Conservation (phyloP, 2,797 vertebrate species). For the Enteromius unitaeniatus region DNA sequence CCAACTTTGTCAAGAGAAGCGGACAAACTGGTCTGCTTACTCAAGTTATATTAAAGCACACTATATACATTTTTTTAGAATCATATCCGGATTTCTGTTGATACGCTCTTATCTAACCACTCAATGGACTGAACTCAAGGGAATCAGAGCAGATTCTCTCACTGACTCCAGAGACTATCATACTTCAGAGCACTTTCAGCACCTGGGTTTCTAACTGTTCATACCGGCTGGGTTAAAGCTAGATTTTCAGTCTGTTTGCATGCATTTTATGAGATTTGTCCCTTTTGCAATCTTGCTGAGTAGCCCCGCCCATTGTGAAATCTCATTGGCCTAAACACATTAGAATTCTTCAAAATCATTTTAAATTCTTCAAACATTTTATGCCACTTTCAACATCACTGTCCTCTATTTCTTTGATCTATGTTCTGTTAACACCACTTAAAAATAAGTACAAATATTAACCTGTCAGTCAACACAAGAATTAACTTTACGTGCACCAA, state of each 20-base stretch:
- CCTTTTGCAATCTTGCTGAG: neutral
- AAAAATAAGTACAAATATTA: neutral
- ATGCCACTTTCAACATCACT: neutral
- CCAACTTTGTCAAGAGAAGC: neutral
- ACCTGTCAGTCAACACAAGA: neutral
- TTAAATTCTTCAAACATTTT: neutral
- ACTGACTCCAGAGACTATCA: neutral
- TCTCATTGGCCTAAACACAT: neutral
- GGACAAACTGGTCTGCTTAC: conserved; percentile 11
- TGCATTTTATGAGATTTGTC: neutral
- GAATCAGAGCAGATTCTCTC: neutral
- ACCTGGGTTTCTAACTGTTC: neutral
- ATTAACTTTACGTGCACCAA: neutral
- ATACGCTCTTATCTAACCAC: neutral
- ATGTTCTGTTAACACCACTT: neutral
- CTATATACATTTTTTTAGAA: neutral
- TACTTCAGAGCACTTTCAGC: neutral
- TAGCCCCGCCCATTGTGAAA: neutral
- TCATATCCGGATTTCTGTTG: neutral
- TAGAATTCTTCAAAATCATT: too few species aligned
- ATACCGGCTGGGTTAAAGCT: neutral
- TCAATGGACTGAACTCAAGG: neutral
- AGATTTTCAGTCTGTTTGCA: neutral
- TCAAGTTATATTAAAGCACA: neutral
- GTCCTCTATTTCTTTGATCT: neutral